These are phyloP conservation scores for Patella ulyssiponensis DNA, from an alignment of 2,888 invertebrate species.

Conservation along the genomic window DNA sequence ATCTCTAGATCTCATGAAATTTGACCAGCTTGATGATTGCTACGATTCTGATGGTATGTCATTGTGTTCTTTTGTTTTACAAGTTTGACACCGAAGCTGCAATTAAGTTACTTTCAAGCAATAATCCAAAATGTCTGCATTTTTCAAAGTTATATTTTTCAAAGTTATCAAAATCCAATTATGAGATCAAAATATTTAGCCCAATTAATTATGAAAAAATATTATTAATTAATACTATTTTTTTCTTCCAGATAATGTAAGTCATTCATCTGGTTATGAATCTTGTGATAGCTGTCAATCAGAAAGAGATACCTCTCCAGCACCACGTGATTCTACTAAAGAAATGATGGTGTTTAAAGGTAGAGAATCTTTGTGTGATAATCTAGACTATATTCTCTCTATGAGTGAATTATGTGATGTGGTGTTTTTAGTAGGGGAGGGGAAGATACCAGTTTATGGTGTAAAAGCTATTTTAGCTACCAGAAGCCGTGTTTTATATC, in stretches of 20 bases:
- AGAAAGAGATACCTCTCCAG: neutral
- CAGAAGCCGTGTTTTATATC: neutral
- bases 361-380: slow-evolving; percentile 8
- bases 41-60: neutral
- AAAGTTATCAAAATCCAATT: too few species aligned
- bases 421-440: neutral
- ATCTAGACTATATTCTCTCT: neutral
- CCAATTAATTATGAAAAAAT: neutral
- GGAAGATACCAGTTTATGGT: slow-evolving; percentile 5
- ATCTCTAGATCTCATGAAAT: neutral
- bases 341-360: slow-evolving; percentile 7
- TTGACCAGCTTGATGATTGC: neutral
- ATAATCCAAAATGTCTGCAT: too few species aligned
- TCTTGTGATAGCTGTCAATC: neutral
- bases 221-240: neutral
- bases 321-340: neutral
- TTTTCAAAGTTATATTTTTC: too few species aligned
- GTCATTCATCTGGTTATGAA: neutral
- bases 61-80: neutral
- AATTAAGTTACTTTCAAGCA: too few species aligned
- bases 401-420: neutral
- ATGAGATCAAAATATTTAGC: too few species aligned
- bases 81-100: too few species aligned
- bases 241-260: neutral
- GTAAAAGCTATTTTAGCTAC: slow-evolving; percentile 6